phyloP scores from a whole-genome alignment of 2,888 invertebrate genomes.

The Neoascia interrupta region DNA sequence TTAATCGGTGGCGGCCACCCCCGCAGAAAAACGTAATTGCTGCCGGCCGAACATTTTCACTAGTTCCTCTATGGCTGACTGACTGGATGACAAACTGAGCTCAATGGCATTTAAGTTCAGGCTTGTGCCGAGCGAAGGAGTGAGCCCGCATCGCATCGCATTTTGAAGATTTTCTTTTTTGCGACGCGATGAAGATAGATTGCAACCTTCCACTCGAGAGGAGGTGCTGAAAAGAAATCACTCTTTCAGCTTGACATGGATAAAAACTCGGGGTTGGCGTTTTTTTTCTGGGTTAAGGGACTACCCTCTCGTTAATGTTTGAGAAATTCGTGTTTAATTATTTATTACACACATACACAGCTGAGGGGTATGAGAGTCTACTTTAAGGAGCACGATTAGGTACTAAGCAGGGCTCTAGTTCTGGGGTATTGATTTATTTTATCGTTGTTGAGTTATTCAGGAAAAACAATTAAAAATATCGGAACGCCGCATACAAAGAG shows the following conservation, averaged over 20 bases:
- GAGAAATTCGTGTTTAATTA: constrained; percentile 60
- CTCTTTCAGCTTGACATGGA: constrained; percentile 52
- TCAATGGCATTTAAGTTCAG: constrained; percentile 17
- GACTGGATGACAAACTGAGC: constrained; percentile 55
- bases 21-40: constrained; percentile 47
- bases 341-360: constrained; percentile 17
- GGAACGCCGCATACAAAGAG: constrained; percentile 13
- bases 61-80: constrained; percentile 34
- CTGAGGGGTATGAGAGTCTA: background rate
- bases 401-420: constrained; percentile 3
- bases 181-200: constrained; percentile 62
- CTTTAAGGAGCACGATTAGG: too few species aligned
- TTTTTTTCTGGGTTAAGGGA: too few species aligned
- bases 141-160: constrained; percentile 65
- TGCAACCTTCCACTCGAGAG: constrained; percentile 39
- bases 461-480: constrained; percentile 65
- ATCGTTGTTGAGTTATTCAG: constrained; percentile 39
- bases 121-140: constrained; percentile 3
- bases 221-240: constrained; percentile 55
- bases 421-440: constrained; percentile 55
- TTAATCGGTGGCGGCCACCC: constrained; percentile 69
- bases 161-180: constrained; percentile 53
- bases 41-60: constrained; percentile 40
- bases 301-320: constrained; percentile 14
- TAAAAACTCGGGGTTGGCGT: constrained; percentile 7